phyloP scores from a whole-genome alignment of 2,888 invertebrate genomes.

The Cataglyphis altisquamis region DNA sequence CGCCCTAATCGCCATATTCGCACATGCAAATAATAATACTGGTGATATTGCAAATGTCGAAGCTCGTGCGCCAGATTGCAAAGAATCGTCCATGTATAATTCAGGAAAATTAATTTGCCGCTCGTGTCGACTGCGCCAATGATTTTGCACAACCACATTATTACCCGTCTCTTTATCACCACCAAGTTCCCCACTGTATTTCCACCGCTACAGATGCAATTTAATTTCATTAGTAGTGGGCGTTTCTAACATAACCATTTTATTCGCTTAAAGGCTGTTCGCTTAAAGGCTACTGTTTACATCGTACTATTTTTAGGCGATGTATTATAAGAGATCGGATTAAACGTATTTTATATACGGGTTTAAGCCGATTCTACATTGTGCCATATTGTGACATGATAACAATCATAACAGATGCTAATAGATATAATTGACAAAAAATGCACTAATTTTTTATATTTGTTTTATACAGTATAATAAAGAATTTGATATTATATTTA shows the following conservation, averaged over 20 bases:
- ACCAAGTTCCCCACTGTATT: conserved; percentile 19
- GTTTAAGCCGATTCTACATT: neutral
- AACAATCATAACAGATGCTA: neutral
- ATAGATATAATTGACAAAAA: conserved; percentile 16
- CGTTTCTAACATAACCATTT: conserved; percentile 50
- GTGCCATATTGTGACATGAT: neutral
- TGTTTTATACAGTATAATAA: neutral
- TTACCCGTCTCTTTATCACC: conserved; percentile 33
- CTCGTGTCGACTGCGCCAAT: conserved; percentile 19
- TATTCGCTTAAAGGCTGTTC: conserved; percentile 36
- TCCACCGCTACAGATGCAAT: conserved; percentile 37
- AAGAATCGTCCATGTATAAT: conserved; percentile 48
- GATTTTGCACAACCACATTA: conserved; percentile 59
- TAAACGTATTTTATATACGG: conserved; percentile 8
- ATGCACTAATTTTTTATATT: conserved; percentile 30
- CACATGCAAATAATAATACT: conserved; percentile 13
- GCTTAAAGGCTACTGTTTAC: conserved; percentile 48
- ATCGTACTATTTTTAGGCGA: conserved; percentile 35
- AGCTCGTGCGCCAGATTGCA: conserved; percentile 1
- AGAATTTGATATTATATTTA: neutral
- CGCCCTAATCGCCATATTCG: conserved; percentile 2
- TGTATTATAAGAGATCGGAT: conserved; percentile 43
- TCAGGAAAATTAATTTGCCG: conserved; percentile 61
- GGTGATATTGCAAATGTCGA: conserved; percentile 9
- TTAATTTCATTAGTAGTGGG: conserved; percentile 54